Evolutionary conservation across 2,888 invertebrate genomes (phyloP), one percentile per base, ranked within the genome.

Genomic region (Torymus tubicola): DNA sequence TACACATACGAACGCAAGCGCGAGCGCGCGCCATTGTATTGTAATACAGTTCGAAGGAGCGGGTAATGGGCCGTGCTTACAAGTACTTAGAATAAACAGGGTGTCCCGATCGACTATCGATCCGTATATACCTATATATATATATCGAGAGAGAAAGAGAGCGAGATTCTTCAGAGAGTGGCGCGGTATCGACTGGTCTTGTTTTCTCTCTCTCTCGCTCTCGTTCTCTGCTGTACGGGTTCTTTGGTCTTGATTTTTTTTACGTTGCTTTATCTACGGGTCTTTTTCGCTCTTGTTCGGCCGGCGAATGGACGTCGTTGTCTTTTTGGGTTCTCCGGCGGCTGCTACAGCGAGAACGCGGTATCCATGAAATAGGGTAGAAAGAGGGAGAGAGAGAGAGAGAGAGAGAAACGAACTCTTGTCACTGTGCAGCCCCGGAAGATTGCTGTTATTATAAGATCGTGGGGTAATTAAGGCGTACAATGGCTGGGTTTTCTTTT

Each of bases 1-100:
- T 18, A 58, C 69, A 52, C 57, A 52, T 50, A 63, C 42, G 13
- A 2, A 10, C n/a, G 21, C 3, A 64, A 16, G 72, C 63, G 81
- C 65, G 81, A 78, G 78, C 70, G 80, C 82, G 81, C 82, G 81
- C 88, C 85, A 88, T 88, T 88, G 88, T 88, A 88, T 88, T 88
- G 87, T 87, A 88, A 88, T 88, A 87, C 85, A 82, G 86, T 87
- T 87, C 85, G 31, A 58, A 31, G 16, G 84, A 80, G 80, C 83
- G 80, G 84, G 87, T 88, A 89, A 88, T 88, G 85, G 86, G 86
- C 84, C 84, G 85, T 87, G 86, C 86, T 88, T 87, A 87, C 88
- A 86, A 86, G 87, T 86, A 87, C 86, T 87, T 87, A 85, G 84
- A 86, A 84, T 85, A 85, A 86, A 87, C 85, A 85, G 86, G 85